These are phyloP conservation scores for Pseudorectes ferrugineus DNA, from an alignment of 2,113 vertebrate species.

Conservation along the genomic window DNA sequence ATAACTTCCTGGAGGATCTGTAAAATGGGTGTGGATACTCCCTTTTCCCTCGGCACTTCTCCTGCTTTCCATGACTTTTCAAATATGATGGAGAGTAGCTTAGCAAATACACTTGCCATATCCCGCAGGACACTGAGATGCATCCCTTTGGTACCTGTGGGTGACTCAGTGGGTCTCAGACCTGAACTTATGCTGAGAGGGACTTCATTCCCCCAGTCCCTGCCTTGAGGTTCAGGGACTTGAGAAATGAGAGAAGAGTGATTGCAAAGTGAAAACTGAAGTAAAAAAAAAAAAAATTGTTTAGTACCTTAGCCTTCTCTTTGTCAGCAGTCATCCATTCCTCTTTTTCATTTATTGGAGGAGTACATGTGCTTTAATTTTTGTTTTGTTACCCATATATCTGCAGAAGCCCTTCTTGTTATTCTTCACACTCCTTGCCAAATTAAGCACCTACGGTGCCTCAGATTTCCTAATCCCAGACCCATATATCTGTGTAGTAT, in stretches of 20 bases:
- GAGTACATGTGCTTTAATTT: not conserved
- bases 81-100: not conserved
- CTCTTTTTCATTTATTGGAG: not conserved
- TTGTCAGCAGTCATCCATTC: not conserved
- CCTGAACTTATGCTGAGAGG: accelerated
- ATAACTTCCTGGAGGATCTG: not conserved
- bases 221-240: not conserved
- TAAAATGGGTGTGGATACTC: not conserved
- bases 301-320: not conserved
- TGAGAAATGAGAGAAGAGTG: not conserved
- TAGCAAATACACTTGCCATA: not conserved
- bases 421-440: not conserved
- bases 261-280: not conserved
- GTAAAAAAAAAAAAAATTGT: not conserved
- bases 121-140: not conserved
- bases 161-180: not conserved
- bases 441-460: not conserved
- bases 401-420: not conserved
- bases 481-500: not conserved
- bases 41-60: not conserved
- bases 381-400: not conserved
- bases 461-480: not conserved
- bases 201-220: not conserved
- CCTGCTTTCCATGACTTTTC: not conserved
- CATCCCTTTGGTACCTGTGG: too few relatives aligned